phyloP scores from a whole-genome alignment of 2,113 vertebrate genomes.

The Thamnophis sirtalis region DNA sequence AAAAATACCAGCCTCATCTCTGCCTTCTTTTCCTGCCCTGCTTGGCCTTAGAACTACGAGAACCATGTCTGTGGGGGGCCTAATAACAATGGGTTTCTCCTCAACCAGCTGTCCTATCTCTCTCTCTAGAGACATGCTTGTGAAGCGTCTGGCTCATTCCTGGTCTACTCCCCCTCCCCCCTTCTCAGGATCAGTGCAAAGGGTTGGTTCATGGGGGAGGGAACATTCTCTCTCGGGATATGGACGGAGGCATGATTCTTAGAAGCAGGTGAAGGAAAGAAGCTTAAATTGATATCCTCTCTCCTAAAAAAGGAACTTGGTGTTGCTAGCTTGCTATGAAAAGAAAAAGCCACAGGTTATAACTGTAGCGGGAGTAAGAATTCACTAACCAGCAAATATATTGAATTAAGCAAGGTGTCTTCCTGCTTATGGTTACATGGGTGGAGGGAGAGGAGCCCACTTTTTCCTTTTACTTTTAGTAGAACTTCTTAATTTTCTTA shows the following conservation, averaged over 20 bases:
- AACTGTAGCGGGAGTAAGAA: neutral
- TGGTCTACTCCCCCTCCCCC: neutral
- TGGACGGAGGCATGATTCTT: neutral
- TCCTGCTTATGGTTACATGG: neutral
- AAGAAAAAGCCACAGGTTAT: neutral
- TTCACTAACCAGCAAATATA: neutral
- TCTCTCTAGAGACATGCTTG: conserved; percentile 33
- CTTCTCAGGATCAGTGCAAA: neutral
- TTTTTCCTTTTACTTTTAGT: neutral
- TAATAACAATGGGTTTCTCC: conserved; percentile 36
- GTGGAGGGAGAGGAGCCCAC: neutral
- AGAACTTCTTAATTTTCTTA: too few species aligned
- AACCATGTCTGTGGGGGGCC: neutral
- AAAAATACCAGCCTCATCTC: conserved; percentile 60
- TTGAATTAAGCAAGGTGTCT: neutral
- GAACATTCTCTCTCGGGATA: too few species aligned
- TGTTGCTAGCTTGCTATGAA: neutral
- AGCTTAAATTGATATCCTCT: neutral
- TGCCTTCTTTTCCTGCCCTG: conserved; percentile 23
- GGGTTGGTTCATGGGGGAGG: neutral
- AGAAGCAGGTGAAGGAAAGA: neutral
- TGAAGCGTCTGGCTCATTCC: conserved; percentile 45
- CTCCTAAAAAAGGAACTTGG: neutral
- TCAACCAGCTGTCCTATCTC: conserved; percentile 41
- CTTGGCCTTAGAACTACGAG: conserved; percentile 7